Evolutionary conservation across 2,113 vertebrate genomes (phyloP).

Genomic region (Pterophyllum scalare): DNA sequence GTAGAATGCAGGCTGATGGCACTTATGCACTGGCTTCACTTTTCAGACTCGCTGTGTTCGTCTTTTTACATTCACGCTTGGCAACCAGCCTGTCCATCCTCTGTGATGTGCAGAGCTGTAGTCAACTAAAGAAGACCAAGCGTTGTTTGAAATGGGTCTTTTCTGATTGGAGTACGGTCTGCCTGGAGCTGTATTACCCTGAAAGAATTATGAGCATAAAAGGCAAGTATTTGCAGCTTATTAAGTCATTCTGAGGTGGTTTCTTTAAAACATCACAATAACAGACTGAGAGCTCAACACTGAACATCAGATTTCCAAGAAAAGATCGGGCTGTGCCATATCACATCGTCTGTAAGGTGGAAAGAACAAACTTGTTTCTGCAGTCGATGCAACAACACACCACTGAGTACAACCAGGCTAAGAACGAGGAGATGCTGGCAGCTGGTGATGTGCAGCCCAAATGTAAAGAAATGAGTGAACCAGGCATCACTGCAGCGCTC

Average conservation of each 20-base stretch:
- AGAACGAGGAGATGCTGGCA: neutral
- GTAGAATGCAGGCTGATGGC: neutral
- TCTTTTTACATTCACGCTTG: neutral
- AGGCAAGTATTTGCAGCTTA: neutral
- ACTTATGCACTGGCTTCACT: neutral
- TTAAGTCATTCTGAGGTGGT: neutral
- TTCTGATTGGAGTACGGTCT: neutral
- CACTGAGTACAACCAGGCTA: neutral
- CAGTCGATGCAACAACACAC: neutral
- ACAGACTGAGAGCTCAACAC: neutral
- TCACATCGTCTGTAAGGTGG: neutral
- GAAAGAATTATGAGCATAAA: rapidly evolving
- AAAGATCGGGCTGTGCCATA: too few relatives aligned
- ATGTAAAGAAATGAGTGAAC: too few relatives aligned
- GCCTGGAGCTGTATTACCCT: neutral
- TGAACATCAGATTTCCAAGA: too few relatives aligned
- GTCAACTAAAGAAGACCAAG: neutral
- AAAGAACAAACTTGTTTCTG: neutral
- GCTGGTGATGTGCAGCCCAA: neutral
- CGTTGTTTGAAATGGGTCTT: neutral
- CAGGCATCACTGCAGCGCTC: too few relatives aligned
- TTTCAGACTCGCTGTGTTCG: neutral
- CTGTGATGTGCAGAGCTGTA: neutral
- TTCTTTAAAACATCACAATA: rapidly evolving
- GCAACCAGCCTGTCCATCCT: neutral